Base-by-base conservation (phyloP, 64 coral and sea anemone species). In the Platygyra sinensis region DNA sequence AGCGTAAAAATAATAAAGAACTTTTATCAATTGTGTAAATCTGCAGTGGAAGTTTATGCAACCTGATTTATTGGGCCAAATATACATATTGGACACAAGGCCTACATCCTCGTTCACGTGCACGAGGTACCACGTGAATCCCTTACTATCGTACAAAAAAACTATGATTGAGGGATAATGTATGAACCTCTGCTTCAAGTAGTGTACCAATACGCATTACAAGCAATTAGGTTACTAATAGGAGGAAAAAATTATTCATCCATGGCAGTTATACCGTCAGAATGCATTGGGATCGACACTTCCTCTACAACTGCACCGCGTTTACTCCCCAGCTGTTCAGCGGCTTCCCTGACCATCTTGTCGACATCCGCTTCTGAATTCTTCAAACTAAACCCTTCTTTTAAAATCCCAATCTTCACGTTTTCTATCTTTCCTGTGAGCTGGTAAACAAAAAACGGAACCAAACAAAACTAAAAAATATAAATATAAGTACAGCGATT, bases 331-430 rank as follows among this genome's bases (percentile, higher is more conserved):
- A 95, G 62, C 3, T 17, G 54, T 10, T 91, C 65, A 46, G 77
- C 82, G 46, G 89, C 83, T 49, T 72, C 82, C 22, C 85, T 67
- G 14, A 94, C 89, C 83, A 91, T 71, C 11, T 75, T 57, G 59
- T 94, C 77, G 0, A 94, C 89, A 60, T 95, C 94, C 4, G 62
- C 32, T 79, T 95, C 94, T 10, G 88, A 91, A 49, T 42, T 62
- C 8, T 36, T 24, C 72, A 78, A 60, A 32, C 81, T 78, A 95
- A 95, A 95, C 20, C 93, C 93, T 62, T 95, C 93, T 39, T 95
- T 91, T 22, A 95, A n/a, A 39, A 95, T 46, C 28, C 75, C 93
- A 20, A 95, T 87, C 13, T 77, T 62, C 16, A 95, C 2, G 18
- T 16, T 33, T 4, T 57, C 30, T 29, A 95, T 87, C 6, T 75